Evolutionary conservation across 92 coral and sea anemone species (phyloP).

Genomic region (Bergia sp.): DNA sequence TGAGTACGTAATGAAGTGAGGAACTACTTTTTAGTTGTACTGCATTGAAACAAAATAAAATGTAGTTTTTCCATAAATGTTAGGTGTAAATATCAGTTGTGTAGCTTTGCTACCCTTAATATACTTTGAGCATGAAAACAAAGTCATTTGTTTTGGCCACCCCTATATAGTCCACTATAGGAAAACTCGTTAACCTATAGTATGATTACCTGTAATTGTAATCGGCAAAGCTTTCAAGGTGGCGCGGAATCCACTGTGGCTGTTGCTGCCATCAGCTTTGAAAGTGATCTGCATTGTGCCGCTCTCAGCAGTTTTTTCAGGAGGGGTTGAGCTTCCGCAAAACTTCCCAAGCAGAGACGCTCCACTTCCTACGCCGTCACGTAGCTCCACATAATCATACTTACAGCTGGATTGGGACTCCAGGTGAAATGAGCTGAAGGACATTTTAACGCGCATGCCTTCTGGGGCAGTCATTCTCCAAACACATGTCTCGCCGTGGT

Average conservation of each 20-base stretch:
- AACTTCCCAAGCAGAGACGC: conserved; percentile 5
- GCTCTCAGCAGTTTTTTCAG: conserved; percentile 17
- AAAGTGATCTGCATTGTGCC: conserved; percentile 14
- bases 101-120: too few relatives aligned
- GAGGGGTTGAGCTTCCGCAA: conserved; percentile 10
- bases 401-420: conserved; percentile 11
- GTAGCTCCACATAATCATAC: conserved; percentile 32
- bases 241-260: conserved; percentile 8
- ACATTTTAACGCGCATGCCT: conserved; percentile 16
- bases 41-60: too few relatives aligned
- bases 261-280: not conserved
- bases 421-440: conserved; percentile 9
- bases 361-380: conserved; percentile 29
- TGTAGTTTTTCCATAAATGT: too few relatives aligned
- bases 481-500: not conserved
- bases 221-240: not conserved
- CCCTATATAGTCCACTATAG: too few relatives aligned
- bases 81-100: too few relatives aligned
- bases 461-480: conserved; percentile 33
- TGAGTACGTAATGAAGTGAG: too few relatives aligned
- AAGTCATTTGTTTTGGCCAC: too few relatives aligned
- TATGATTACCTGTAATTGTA: not conserved
- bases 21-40: too few relatives aligned
- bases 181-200: too few relatives aligned
- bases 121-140: too few relatives aligned